Evolutionary conservation across 2,797 vertebrate genomes (phyloP).

Genomic region (Phrynocephalus vlangalii): DNA sequence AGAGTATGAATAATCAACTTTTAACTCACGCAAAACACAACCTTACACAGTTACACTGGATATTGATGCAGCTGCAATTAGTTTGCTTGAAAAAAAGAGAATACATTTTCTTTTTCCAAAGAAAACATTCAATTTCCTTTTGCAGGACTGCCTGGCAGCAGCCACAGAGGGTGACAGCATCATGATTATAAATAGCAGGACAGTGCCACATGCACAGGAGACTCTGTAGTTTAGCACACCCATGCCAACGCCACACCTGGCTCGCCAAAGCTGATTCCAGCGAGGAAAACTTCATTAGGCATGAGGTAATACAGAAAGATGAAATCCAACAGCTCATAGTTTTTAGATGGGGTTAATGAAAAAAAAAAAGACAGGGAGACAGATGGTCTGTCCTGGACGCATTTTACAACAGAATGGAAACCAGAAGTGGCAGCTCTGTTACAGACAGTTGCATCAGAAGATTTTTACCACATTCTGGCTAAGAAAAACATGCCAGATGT

Average conservation of each 20-base stretch:
- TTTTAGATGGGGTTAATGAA: not conserved
- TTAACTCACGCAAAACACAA: not conserved
- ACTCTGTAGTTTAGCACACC: constrained; percentile 13
- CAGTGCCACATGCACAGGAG: constrained; percentile 38
- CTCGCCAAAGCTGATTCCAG: not conserved
- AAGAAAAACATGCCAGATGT: constrained; percentile 8
- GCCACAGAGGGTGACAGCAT: constrained; percentile 9
- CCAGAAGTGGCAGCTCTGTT: not conserved
- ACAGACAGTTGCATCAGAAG: constrained; percentile 14
- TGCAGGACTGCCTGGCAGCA: not conserved
- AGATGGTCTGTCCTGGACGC: not conserved
- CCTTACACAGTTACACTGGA: not conserved
- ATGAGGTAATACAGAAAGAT: not conserved
- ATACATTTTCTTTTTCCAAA: not conserved
- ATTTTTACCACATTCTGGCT: not conserved
- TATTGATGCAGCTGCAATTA: not conserved
- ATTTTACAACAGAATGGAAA: not conserved
- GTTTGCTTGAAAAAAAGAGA: not conserved
- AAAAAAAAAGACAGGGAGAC: not conserved
- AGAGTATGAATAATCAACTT: not conserved
- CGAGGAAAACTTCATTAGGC: constrained; percentile 2
- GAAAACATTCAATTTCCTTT: constrained; percentile 7
- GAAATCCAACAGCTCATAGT: not conserved
- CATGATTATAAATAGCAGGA: constrained; percentile 42
- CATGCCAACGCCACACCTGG: not conserved